These are phyloP conservation scores for Dendrolimus kikuchii DNA, from an alignment of 1,140 invertebrate genomes.

Conservation along the genomic window DNA sequence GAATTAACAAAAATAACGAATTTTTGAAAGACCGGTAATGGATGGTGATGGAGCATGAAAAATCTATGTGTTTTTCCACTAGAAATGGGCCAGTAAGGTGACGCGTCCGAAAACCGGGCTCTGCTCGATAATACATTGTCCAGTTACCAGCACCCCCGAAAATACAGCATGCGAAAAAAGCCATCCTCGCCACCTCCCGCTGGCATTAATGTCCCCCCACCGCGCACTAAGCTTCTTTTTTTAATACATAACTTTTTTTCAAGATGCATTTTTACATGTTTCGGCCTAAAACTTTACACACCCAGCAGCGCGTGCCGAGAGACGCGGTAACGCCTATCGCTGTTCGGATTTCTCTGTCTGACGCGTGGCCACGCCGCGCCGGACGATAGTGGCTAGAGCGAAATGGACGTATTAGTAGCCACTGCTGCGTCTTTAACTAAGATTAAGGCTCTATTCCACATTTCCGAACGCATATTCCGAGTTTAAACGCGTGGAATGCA, in stretches of 20 bases:
- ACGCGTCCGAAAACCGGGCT: constrained; percentile 43
- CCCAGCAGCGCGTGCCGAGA: constrained; percentile 50
- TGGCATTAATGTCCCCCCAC: constrained; percentile 61
- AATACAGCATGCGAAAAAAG: constrained; percentile 67
- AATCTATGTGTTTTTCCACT: not conserved
- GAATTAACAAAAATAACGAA: too few species aligned
- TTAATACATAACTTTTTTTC: constrained; percentile 73
- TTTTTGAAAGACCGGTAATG: too few species aligned
- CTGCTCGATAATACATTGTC: constrained; percentile 65
- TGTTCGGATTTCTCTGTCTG: constrained; percentile 52
- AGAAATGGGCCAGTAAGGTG: constrained; percentile 54
- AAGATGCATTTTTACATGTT: constrained; percentile 72
- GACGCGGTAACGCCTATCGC: constrained; percentile 56
- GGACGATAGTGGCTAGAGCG: constrained; percentile 62
- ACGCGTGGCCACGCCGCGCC: constrained; percentile 22
- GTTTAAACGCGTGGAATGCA: constrained; percentile 27
- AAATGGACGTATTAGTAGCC: constrained; percentile 38
- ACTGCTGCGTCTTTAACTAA: constrained; percentile 59
- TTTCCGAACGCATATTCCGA: constrained; percentile 52
- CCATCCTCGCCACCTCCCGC: constrained; percentile 53
- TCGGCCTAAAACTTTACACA: constrained; percentile 71
- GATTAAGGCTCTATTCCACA: constrained; percentile 62
- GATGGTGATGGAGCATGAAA: too few species aligned
- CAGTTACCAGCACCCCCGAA: constrained; percentile 61
- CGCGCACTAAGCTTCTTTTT: constrained; percentile 69